These are phyloP conservation scores for Drosophila nikananu DNA, from an alignment of 1,140 invertebrate species.

Conservation along the genomic window DNA sequence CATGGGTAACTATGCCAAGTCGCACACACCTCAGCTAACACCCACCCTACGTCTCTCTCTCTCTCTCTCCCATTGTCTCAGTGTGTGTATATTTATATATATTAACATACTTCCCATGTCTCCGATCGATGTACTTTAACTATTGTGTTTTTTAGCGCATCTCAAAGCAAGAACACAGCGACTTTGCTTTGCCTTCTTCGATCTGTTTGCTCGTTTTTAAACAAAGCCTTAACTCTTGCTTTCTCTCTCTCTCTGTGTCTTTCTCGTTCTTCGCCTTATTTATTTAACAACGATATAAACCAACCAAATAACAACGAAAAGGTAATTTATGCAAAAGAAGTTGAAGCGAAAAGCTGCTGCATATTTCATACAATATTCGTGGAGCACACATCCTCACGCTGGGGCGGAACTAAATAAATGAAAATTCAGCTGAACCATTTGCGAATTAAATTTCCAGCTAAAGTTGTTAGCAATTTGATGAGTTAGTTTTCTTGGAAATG, in stretches of 20 bases:
- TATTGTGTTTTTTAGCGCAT: constrained; percentile 55
- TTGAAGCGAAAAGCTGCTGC: constrained; percentile 33
- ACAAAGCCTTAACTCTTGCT: constrained; percentile 50
- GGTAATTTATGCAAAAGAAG: constrained; percentile 69
- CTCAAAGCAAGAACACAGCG: constrained; percentile 30
- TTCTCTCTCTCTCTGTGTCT: constrained; percentile 45
- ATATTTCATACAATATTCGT: constrained; percentile 40
- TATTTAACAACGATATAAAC: constrained; percentile 44
- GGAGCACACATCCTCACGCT: constrained; percentile 20
- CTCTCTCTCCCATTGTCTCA: neutral
- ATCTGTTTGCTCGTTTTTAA: constrained; percentile 37
- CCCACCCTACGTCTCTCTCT: constrained; percentile 15
- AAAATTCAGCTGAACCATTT: neutral
- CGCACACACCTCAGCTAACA: constrained; percentile 28
- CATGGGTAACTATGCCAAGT: constrained; percentile 79
- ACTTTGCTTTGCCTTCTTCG: constrained; percentile 31
- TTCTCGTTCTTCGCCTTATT: constrained; percentile 40
- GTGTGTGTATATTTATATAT: constrained; percentile 23
- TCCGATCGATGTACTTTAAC: constrained; percentile 47
- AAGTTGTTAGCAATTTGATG: neutral
- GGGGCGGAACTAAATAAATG: constrained; percentile 22
- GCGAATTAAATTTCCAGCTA: neutral
- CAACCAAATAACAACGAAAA: constrained; percentile 63
- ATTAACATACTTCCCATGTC: constrained; percentile 24
- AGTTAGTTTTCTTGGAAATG: neutral